Base-by-base conservation (phyloP, 2,113 vertebrate species). In the Monarcha castaneiventris region DNA sequence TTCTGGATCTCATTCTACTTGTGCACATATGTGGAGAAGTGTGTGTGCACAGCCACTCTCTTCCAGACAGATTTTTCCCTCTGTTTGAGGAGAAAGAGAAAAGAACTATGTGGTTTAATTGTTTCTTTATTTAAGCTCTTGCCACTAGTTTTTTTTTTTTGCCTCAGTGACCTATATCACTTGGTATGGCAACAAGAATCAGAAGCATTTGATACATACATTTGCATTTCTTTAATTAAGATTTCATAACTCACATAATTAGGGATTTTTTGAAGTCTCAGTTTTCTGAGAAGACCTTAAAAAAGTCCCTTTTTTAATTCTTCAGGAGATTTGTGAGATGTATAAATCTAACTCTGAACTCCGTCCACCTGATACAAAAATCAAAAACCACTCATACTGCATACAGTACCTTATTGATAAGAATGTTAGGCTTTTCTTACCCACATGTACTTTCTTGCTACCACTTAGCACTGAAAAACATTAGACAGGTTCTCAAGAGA, bases 61-160 rank as follows among this genome's bases (percentile, higher is more conserved):
- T 58, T 56, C 21, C 37, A 84, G 66, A 18, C 39, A 95, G 35
- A 61, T 64, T 66, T 55, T 90, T 29, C 18, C 78, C 49, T 84
- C 75, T 35, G 55, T 86, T 81, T 83, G 55, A 75, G 74, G 54
- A 93, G 46, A 71, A 82, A 80, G 18, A 27, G 58, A 33, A 82
- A 73, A 64, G 6, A 89, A 82, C 30, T 29, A 44, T 0, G 8
- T 54, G 18, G 74, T 90, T 89, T 84, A 84, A 84, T 49, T 72
- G 9, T 69, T 92, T 82, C 22, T 68, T 94, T 96, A 88, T 77
- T 94, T 85, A 90, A 92, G 35, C 29, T 85, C 72, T 87, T 32
- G 30, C 84, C 22, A 27, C 32, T 51, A 68, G 29, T 71, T 69
- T 66, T 39, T 71, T 69, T 66, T 64, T 76, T 72, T 51, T 78